Evolutionary conservation across 1,140 invertebrate genomes (phyloP).

Genomic region (Drosophila orosa): DNA sequence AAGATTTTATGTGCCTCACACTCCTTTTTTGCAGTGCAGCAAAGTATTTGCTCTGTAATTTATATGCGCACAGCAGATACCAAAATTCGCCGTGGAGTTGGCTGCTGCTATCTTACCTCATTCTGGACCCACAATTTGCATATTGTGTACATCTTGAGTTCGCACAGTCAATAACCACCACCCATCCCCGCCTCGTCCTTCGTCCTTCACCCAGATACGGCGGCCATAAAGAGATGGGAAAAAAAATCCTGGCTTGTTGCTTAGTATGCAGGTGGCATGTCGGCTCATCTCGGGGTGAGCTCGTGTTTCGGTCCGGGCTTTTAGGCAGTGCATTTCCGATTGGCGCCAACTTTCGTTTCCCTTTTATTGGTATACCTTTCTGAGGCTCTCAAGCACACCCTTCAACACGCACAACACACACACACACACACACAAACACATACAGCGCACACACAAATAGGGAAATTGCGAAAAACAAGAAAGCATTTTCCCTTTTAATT

Average conservation of each 20-base stretch:
- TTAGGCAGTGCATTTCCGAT: conserved; percentile 65
- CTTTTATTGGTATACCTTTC: conserved; percentile 56
- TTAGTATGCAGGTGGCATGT: conserved; percentile 69
- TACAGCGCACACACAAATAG: conserved; percentile 28
- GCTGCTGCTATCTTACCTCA: conserved; percentile 41
- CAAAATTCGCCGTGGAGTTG: conserved; percentile 36
- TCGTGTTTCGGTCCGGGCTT: conserved; percentile 23
- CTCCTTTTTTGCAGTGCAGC: conserved; percentile 3
- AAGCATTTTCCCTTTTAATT: conserved; percentile 76
- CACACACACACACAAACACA: conserved; percentile 15
- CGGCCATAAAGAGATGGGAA: conserved; percentile 8
- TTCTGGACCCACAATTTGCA: conserved; percentile 55
- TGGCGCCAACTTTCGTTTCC: conserved; percentile 43
- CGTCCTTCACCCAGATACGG: conserved; percentile 2
- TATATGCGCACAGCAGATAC: conserved; percentile 58
- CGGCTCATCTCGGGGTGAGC: conserved; percentile 20
- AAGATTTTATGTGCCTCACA: background rate
- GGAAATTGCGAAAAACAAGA: conserved; percentile 41
- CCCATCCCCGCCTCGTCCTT: background rate
- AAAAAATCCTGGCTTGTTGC: conserved; percentile 52
- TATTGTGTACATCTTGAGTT: conserved; percentile 59
- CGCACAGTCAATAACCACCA: conserved; percentile 70
- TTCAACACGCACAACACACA: conserved; percentile 59
- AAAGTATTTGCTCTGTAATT: conserved; percentile 51
- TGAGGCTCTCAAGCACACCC: conserved; percentile 53